These are phyloP conservation scores for Urocynchramus pylzowi DNA, from an alignment of 2,113 vertebrate genomes.

Conservation along the genomic window DNA sequence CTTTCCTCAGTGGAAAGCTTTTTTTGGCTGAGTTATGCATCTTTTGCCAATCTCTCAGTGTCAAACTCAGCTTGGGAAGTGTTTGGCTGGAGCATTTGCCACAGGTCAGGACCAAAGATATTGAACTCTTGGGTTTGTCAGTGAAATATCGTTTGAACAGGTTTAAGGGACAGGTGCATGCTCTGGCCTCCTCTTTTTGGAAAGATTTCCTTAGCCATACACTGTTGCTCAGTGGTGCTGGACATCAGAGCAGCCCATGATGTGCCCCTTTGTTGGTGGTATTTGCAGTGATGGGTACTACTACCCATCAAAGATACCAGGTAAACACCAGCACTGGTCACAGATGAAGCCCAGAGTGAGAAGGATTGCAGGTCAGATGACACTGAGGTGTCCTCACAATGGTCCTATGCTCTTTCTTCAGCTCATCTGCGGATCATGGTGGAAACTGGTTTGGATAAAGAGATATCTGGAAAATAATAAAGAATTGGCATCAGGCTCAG, in stretches of 20 bases:
- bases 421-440: accelerated
- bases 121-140: background rate
- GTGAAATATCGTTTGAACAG: background rate
- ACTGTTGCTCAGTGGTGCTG: background rate
- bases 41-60: background rate
- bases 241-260: background rate
- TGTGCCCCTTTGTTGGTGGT: background rate
- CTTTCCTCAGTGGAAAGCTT: background rate
- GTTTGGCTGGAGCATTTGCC: background rate
- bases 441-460: background rate
- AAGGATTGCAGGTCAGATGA: background rate
- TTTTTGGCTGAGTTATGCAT: background rate
- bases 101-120: background rate
- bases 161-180: background rate
- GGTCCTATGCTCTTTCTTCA: background rate
- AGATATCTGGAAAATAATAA: background rate
- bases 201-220: background rate
- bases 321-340: background rate
- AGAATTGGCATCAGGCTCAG: background rate
- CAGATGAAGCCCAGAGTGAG: background rate
- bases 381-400: background rate
- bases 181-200: background rate
- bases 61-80: background rate
- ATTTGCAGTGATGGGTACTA: background rate
- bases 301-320: background rate